Evolutionary conservation across 2,797 vertebrate species (phyloP).

Genomic region (Sitta carolinensis): DNA sequence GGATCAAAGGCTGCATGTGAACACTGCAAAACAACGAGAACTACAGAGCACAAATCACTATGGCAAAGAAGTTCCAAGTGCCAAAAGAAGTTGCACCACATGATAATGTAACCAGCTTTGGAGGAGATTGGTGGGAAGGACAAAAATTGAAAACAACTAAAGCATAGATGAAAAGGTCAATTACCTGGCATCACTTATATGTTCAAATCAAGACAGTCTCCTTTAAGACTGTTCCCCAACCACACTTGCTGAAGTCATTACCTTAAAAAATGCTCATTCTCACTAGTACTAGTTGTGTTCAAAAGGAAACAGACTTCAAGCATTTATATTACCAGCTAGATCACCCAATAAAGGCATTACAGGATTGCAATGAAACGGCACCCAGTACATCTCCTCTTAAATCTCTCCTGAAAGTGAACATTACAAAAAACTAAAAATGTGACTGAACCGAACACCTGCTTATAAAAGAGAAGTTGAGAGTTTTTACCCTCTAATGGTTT

Average conservation of each 20-base stretch:
- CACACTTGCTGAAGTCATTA: background rate
- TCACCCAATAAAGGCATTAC: background rate
- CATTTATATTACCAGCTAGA: background rate
- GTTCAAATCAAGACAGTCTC: background rate
- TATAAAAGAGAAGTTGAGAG: background rate
- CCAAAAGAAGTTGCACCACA: background rate
- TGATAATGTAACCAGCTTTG: background rate
- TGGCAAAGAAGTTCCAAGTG: background rate
- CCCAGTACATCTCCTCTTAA: background rate
- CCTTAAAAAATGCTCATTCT: background rate
- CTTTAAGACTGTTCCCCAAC: background rate
- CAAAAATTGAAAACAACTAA: background rate
- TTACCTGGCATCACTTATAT: background rate
- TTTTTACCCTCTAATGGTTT: background rate
- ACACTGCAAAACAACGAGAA: background rate
- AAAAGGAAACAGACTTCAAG: background rate
- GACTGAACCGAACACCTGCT: background rate
- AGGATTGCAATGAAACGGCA: background rate
- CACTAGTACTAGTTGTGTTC: background rate
- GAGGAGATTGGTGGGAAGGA: background rate
- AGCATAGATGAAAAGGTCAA: background rate
- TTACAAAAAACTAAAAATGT: background rate
- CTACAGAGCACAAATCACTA: background rate
- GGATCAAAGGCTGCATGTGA: background rate
- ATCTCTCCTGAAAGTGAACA: background rate